Conservation (phyloP, 2,113 vertebrate genomes). For the Petroica traversi region DNA sequence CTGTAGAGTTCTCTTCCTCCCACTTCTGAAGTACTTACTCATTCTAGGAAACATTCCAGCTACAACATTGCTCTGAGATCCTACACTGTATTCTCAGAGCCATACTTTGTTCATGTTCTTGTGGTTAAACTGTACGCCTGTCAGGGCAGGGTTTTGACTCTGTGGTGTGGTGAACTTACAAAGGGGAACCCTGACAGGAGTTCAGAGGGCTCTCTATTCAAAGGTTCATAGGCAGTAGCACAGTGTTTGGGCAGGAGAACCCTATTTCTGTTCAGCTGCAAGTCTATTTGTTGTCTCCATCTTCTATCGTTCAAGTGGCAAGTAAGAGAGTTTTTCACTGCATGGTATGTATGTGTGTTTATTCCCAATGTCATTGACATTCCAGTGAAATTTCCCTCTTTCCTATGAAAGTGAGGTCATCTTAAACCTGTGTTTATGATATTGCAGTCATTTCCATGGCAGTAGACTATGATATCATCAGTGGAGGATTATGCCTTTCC, state of each 20-base stretch:
- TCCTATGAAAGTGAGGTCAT: constrained; percentile 56
- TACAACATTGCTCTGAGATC: constrained; percentile 35
- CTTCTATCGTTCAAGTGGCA: background rate
- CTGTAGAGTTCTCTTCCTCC: constrained; percentile 49
- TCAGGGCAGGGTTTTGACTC: constrained; percentile 22
- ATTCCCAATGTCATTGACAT: constrained; percentile 14
- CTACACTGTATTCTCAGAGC: constrained; percentile 13
- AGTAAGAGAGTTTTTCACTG: background rate
- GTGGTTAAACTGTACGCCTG: constrained; percentile 44
- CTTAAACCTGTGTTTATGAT: constrained; percentile 68
- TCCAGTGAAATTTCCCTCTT: constrained; percentile 43
- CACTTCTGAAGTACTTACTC: constrained; percentile 56
- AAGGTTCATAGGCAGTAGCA: background rate
- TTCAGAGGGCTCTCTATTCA: background rate
- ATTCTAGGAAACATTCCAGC: constrained; percentile 56
- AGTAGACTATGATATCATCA: constrained; percentile 74
- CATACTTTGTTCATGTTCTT: constrained; percentile 21
- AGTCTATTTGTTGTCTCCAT: background rate
- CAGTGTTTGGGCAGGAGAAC: background rate
- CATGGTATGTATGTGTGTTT: background rate
- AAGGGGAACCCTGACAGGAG: background rate
- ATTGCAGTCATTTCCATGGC: constrained; percentile 66
- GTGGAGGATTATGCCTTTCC: constrained; percentile 51
- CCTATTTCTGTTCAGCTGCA: background rate
- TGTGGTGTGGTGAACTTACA: background rate